Evolutionary conservation across 2,113 vertebrate species (phyloP).

Genomic region (Gymnarchus niloticus): DNA sequence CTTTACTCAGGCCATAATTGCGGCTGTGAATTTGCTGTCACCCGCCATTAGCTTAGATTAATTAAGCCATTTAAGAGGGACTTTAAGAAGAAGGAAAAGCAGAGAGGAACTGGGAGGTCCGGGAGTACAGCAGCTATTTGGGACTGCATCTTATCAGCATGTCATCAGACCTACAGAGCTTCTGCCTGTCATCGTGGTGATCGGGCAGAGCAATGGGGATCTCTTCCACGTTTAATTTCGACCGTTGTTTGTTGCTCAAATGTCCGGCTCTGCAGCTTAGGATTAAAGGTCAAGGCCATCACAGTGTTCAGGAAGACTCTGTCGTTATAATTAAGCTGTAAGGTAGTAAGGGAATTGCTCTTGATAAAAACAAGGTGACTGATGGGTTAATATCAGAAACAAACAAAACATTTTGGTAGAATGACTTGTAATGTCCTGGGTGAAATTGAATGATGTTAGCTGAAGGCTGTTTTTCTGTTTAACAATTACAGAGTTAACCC

Average conservation of each 20-base stretch:
- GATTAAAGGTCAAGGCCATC: no score
- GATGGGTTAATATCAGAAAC: background rate
- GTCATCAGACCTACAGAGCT: no score
- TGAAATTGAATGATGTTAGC: slow-evolving; percentile 14
- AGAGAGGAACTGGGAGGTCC: no score
- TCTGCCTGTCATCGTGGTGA: slow-evolving; percentile 56
- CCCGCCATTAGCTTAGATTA: slow-evolving; percentile 39
- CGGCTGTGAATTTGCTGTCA: slow-evolving; percentile 35
- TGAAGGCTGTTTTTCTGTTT: slow-evolving; percentile 14
- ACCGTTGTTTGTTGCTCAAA: no score
- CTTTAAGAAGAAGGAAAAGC: no score
- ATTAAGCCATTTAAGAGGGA: slow-evolving; percentile 42
- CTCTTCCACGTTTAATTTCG: slow-evolving; percentile 46
- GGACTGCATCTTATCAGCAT: no score
- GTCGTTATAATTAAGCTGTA: background rate
- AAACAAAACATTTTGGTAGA: background rate
- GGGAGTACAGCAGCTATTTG: no score
- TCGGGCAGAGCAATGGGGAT: slow-evolving; percentile 62
- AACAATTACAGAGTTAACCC: slow-evolving; percentile 18
- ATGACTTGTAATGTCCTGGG: background rate
- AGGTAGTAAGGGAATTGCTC: background rate
- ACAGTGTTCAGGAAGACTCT: background rate
- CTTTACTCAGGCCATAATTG: slow-evolving; percentile 41
- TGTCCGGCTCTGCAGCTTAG: no score
- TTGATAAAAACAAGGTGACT: background rate